Base-by-base conservation (phyloP, 2,797 vertebrate species). In the Propithecus deckenii region DNA sequence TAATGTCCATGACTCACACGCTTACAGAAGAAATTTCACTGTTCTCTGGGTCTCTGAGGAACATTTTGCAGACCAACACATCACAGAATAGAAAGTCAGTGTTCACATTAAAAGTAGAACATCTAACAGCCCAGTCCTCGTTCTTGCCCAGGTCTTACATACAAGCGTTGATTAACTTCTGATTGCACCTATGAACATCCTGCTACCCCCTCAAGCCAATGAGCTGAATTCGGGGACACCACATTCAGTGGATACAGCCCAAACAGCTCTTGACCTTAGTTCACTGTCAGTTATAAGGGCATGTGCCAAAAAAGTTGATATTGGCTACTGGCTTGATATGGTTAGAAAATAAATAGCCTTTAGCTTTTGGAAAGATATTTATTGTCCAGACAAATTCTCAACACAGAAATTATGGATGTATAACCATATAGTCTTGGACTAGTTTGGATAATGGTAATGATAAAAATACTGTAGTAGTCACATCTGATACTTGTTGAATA, bases 371-470 rank as follows among this genome's bases (percentile, higher is more conserved):
- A 86, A 83, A 59, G 18, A 30, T 83, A 86, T 67, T 86, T 72
- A 83, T 90, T 86, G 48, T 92, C 48, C 41, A 91, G 89, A 83
- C 6, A 91, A 86, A 94, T 25, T 74, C 55, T 94, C 35, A 76
- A 92, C 67, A 17, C 43, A 83, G 35, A 95, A 46, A 46, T 52
- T 35, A 43, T 80, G 52, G n/a, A 32, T 35, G 50, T 41, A 38
- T 67, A 95, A 52, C 52, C 41, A 50, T 18, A 48, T 55, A 79
- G 74, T 74, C 75, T 46, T 52, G 57, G 74, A 43, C 61, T 94
- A 52, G 87, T 93, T 65, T 86, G 32, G 30, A 46, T 55, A 92
- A 78, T 2, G 50, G 72, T 71, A 78, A 83, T 6, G 20, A 61
- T 35, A 80, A 59, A 94, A 84, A 46, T 38, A 41, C 17, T 59